These are phyloP conservation scores for Lymantria dispar DNA, from an alignment of 2,888 invertebrate species.

Conservation along the genomic window DNA sequence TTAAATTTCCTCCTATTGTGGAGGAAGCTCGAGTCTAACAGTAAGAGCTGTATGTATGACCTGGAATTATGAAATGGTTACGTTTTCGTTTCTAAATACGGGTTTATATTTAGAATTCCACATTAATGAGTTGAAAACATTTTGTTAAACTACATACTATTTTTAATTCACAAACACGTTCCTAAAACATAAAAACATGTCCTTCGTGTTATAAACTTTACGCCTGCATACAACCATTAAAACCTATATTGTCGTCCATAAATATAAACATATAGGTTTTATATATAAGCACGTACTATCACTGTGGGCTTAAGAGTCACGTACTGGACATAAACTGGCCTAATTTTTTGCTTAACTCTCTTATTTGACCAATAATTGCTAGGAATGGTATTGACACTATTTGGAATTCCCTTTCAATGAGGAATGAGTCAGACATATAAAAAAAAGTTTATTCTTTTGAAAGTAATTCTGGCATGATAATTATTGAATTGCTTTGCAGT, in stretches of 20 bases:
- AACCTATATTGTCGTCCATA: not conserved
- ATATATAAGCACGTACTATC: constrained; percentile 6
- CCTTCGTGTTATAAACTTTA: constrained; percentile 3
- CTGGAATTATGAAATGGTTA: too few species aligned
- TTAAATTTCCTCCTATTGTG: too few species aligned
- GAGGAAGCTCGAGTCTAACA: too few species aligned
- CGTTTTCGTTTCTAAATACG: too few species aligned
- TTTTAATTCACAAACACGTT: constrained; percentile 10
- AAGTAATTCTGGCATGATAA: too few species aligned
- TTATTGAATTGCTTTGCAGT: too few species aligned
- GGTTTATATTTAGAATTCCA: too few species aligned
- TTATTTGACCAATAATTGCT: constrained; percentile 9
- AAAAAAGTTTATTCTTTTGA: too few species aligned
- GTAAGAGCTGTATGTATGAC: too few species aligned
- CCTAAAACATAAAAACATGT: constrained; percentile 4
- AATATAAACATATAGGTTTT: constrained; percentile 10
- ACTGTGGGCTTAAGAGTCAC: constrained; percentile 13
- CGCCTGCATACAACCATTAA: constrained; percentile 1
- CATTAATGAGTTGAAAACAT: too few species aligned
- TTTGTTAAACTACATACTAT: not conserved
- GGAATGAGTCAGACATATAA: too few species aligned
- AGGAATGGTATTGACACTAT: not conserved
- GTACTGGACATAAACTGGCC: constrained; percentile 14
- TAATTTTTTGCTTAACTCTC: constrained; percentile 8
- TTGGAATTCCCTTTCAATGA: too few species aligned